phyloP scores from a whole-genome alignment of 2,888 invertebrate genomes.

The Metallyticus violacea region DNA sequence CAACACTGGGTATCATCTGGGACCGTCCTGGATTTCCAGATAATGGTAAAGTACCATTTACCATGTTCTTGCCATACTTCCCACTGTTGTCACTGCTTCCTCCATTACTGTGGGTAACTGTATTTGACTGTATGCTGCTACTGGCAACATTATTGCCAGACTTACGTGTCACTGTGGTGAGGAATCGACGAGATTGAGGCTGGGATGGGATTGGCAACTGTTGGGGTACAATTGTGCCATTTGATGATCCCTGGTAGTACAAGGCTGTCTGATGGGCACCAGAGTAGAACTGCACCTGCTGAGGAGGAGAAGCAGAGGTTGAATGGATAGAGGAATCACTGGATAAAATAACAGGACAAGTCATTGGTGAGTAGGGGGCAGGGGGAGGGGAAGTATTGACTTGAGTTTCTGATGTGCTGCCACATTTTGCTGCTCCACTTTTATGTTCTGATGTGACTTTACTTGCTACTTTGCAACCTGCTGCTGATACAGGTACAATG shows the following conservation, averaged over 20 bases:
- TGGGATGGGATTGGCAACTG: neutral
- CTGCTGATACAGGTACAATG: too few relatives aligned
- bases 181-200: neutral
- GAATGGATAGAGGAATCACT: slow-evolving; percentile 7
- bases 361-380: slow-evolving; percentile 3
- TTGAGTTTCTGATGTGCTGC: neutral
- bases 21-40: neutral
- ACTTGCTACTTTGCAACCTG: neutral
- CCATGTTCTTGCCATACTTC: neutral
- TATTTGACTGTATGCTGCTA: neutral
- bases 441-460: neutral
- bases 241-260: neutral
- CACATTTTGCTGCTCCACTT: too few relatives aligned
- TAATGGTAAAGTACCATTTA: neutral
- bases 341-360: neutral
- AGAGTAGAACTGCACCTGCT: slow-evolving; percentile 12
- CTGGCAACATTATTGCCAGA: neutral
- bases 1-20: neutral
- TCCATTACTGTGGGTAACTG: neutral
- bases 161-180: neutral
- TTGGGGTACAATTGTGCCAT: neutral
- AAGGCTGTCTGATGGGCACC: neutral
- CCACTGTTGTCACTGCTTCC: neutral
- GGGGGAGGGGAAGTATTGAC: slow-evolving; percentile 6
- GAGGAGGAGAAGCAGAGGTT: slow-evolving; percentile 1